Evolutionary conservation across 2,797 vertebrate species (phyloP), one percentile per base, ranked within the genome.

Genomic region (Liparis tanakae): DNA sequence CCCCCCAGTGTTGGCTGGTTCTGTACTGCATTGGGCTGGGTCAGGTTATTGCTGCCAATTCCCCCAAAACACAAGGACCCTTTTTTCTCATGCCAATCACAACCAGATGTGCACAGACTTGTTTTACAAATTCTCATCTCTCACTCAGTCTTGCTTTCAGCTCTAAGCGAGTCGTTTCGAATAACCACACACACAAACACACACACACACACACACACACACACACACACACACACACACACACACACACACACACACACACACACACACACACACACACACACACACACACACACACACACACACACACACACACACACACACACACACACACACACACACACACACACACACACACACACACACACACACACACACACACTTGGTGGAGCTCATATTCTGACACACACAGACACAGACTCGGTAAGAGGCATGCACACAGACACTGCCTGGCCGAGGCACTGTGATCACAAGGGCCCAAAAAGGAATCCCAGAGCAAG

Each of bases 101-200:
- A 93, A 92, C 88, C 93, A 94, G 94, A 94, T 94, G 91, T 93
- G 91, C 76, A 85, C 82, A 74, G 88, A 80, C 90, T 85, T 82
- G 85, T 84, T 90, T 81, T 66, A 84, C 81, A 71, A 89, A 88
- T 86, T 86, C 66, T 62, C 66, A 86, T 89, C 82, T 74, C 66
- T 79, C 43, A 37, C 67, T 81, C 67, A 1, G 65, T 56, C 66
- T 80, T 53, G 57, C 75, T 80, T 79, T 72, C 64, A 43, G 79
- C 74, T 75, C 15, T 1, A 1, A 78, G 71, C 14, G 4, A 74
- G 81, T 74, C 74, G 67, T 56, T 53, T 56, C 20, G 4, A 74
- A 79, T 33, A 79, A 70, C 62, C 61, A 58, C 72, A 56, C 39
- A 78, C 68, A 68, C 72, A 30, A 50, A 55, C 56, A 25, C 25